These are phyloP conservation scores for Biston stratarius DNA, from an alignment of 2,888 invertebrate species.

Conservation along the genomic window DNA sequence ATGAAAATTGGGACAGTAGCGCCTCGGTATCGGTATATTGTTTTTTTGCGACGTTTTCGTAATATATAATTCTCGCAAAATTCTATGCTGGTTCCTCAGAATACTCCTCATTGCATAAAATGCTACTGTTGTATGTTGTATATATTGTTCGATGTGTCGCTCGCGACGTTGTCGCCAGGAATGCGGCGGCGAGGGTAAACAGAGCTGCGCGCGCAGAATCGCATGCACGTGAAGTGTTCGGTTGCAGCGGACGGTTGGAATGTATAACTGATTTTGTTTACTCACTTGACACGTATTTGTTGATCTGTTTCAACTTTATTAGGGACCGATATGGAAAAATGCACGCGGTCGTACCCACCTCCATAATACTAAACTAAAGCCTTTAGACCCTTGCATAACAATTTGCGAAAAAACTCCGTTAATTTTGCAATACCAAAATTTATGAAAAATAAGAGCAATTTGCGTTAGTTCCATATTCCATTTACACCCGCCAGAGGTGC, in stretches of 20 bases:
- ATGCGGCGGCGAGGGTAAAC: slow-evolving; percentile 24
- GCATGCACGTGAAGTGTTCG: slow-evolving; percentile 20
- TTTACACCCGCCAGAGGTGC: no score
- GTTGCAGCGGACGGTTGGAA: slow-evolving; percentile 16
- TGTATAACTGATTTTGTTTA: slow-evolving; percentile 10
- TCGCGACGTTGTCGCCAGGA: slow-evolving; percentile 4
- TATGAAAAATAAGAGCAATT: no score
- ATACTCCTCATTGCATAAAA: neutral
- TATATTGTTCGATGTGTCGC: neutral
- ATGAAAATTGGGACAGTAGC: no score
- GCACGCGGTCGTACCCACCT: neutral
- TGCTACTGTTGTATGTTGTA: neutral
- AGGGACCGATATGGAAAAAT: neutral
- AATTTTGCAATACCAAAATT: no score
- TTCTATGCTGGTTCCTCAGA: no score
- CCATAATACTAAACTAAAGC: neutral
- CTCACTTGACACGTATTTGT: slow-evolving; percentile 16
- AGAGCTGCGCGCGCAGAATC: slow-evolving; percentile 17
- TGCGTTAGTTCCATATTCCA: no score
- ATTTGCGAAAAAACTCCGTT: no score
- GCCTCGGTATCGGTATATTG: no score
- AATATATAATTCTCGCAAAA: no score
- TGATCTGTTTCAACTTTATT: slow-evolving; percentile 3
- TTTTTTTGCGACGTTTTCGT: no score
- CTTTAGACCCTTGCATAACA: no score